These are phyloP conservation scores for Eledona agricola DNA, from an alignment of 2,888 invertebrate species.

Conservation along the genomic window DNA sequence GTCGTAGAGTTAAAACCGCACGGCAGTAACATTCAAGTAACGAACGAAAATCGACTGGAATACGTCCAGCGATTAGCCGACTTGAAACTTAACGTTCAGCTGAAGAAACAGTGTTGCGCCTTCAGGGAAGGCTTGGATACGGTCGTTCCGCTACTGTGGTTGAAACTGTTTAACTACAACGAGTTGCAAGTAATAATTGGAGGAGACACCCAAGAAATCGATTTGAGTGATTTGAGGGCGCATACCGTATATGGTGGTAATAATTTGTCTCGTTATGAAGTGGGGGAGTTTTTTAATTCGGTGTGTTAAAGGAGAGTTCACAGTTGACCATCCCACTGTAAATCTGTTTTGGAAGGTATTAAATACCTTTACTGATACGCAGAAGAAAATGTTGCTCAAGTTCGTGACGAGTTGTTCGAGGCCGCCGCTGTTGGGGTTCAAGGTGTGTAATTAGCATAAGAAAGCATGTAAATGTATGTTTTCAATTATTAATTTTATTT, in stretches of 20 bases:
- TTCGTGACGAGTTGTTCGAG: constrained; percentile 99
- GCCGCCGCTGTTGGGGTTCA: constrained; percentile 96
- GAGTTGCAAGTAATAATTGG: constrained; percentile 97
- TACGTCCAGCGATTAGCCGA: constrained; percentile 97
- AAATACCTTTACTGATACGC: constrained; percentile 80
- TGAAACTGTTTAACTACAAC: constrained; percentile 92
- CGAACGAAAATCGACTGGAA: constrained; percentile 91
- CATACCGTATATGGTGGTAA: constrained; percentile 89
- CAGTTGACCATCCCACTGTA: constrained; percentile 84
- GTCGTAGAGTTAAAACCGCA: constrained; percentile 90
- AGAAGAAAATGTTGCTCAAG: constrained; percentile 88
- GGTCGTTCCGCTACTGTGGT: constrained; percentile 91
- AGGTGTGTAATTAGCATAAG: no score
- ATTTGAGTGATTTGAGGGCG: constrained; percentile 84
- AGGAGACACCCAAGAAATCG: constrained; percentile 93
- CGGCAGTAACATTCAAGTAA: constrained; percentile 90
- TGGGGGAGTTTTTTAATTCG: no score
- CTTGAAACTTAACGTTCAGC: constrained; percentile 92
- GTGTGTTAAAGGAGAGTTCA: constrained; percentile 76
- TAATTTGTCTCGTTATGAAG: constrained; percentile 1
- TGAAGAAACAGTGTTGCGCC: constrained; percentile 84
- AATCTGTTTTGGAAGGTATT: constrained; percentile 90
- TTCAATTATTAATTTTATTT: no score
- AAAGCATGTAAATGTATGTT: constrained; percentile 9
- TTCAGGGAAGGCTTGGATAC: constrained; percentile 91